These are phyloP conservation scores for Oreocharis arfaki DNA, from an alignment of 2,113 vertebrate species.

Conservation along the genomic window DNA sequence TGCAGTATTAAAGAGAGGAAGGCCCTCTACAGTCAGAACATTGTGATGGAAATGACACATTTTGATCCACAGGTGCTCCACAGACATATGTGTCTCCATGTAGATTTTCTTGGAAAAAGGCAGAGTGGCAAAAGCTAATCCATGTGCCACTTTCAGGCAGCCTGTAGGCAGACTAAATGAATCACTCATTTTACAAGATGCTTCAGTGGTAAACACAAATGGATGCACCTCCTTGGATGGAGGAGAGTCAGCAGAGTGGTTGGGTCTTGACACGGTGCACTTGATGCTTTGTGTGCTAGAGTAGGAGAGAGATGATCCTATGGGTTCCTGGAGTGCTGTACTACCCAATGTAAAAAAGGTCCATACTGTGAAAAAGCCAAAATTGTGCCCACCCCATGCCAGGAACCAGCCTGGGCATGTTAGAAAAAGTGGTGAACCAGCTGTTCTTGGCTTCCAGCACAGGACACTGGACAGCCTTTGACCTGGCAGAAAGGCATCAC, in stretches of 20 bases:
- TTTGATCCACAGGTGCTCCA: not conserved
- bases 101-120: not conserved
- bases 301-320: not conserved
- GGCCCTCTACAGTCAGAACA: not conserved
- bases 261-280: not conserved
- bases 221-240: not conserved
- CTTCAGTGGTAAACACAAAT: not conserved
- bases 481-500: not conserved
- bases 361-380: not conserved
- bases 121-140: not conserved
- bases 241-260: fast-evolving
- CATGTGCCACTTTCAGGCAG: not conserved
- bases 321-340: fast-evolving
- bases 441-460: not conserved
- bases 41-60: not conserved
- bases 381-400: not conserved
- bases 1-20: not conserved
- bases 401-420: no score
- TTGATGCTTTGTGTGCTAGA: not conserved
- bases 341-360: not conserved
- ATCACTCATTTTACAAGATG: not conserved
- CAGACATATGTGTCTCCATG: not conserved
- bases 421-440: not conserved
- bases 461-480: not conserved
- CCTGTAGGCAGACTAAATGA: not conserved